These are phyloP conservation scores for Ardeotis arabs DNA, from an alignment of 2,113 vertebrate species.

Conservation along the genomic window DNA sequence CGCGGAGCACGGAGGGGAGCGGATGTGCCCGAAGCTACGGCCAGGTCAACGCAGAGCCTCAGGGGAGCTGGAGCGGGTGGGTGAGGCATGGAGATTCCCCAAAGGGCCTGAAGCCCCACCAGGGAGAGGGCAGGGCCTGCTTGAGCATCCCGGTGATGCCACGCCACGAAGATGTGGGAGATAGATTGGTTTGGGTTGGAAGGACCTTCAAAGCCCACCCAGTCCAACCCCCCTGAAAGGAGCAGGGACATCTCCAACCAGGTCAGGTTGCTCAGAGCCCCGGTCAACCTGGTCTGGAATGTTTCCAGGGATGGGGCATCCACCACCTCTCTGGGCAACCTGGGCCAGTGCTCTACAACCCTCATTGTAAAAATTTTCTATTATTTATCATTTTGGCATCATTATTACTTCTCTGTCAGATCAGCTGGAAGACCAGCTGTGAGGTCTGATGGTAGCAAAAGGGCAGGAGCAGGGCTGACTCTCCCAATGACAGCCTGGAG, in stretches of 20 bases:
- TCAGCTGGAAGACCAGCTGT: neutral
- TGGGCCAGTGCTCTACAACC: no score
- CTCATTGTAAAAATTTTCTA: no score
- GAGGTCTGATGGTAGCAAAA: neutral
- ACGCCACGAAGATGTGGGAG: neutral
- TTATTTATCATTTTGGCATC: no score
- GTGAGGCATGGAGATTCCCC: neutral
- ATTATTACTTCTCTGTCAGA: neutral
- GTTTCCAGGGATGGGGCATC: no score
- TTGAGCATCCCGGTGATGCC: neutral
- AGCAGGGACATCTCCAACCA: no score
- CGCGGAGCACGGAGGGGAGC: neutral
- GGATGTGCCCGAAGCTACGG: accelerated
- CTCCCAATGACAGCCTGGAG: neutral
- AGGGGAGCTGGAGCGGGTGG: neutral
- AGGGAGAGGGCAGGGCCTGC: neutral
- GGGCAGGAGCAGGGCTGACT: neutral
- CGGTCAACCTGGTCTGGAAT: no score
- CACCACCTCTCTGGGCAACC: no score
- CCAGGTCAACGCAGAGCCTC: neutral
- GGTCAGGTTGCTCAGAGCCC: no score
- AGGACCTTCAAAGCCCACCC: no score
- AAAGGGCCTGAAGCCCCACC: accelerated
- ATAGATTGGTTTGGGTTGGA: no score
- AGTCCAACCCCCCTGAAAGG: no score